Evolutionary conservation across 2,797 vertebrate genomes (phyloP).

Genomic region (Neosilurus mollespiculum): DNA sequence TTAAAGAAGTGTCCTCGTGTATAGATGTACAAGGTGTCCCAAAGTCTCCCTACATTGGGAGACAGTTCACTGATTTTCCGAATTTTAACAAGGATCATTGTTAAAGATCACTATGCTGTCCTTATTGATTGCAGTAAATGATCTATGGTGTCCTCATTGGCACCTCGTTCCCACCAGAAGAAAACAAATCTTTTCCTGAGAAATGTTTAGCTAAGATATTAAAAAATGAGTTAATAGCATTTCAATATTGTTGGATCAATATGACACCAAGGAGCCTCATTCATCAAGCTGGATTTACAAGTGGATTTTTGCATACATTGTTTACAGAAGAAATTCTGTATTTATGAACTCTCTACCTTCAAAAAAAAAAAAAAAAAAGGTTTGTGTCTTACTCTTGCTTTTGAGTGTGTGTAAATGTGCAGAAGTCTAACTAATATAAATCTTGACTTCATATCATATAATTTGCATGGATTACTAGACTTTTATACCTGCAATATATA

Average conservation of each 20-base stretch:
- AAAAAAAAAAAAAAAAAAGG: neutral
- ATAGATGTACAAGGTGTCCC: no score
- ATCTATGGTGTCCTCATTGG: no score
- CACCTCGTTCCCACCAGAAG: neutral
- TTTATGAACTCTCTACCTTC: neutral
- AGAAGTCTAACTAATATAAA: neutral
- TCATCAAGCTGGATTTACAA: neutral
- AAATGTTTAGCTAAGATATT: neutral
- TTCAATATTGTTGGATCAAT: neutral
- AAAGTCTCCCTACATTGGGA: no score
- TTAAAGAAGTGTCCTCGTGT: neutral
- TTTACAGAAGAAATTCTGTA: neutral
- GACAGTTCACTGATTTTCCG: no score
- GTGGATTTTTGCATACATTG: neutral
- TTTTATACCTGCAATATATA: neutral
- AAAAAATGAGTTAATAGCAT: conserved; percentile 4
- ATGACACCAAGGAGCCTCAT: neutral
- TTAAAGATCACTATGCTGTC: neutral
- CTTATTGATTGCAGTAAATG: neutral
- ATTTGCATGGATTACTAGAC: neutral
- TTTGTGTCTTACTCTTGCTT: no score
- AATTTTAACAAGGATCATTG: neutral
- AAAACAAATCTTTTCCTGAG: neutral
- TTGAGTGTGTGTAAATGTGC: no score
- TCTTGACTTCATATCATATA: neutral